Evolutionary conservation across 1,140 invertebrate species (phyloP).

Genomic region (Idris sp.): DNA sequence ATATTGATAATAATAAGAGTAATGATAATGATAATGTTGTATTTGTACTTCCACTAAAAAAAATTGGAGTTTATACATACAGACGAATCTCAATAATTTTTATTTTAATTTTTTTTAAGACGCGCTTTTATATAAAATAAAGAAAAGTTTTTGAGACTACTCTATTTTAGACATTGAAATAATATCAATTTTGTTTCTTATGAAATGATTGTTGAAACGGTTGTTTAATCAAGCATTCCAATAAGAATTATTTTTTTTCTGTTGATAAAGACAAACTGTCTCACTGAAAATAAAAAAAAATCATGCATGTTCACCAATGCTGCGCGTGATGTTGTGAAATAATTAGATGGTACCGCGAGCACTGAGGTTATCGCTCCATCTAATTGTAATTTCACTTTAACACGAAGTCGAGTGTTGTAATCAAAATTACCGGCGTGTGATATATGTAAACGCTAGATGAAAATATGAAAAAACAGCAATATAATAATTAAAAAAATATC

Average conservation of each 20-base stretch:
- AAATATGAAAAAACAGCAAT: too few relatives aligned
- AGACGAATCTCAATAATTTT: too few relatives aligned
- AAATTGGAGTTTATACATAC: conserved; percentile 42
- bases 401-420: conserved; percentile 44
- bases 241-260: conserved; percentile 28
- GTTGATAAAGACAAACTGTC: conserved; percentile 33
- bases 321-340: conserved; percentile 56
- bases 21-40: conserved; percentile 44
- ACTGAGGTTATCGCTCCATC: conserved; percentile 27
- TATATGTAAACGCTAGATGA: too few relatives aligned
- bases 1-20: conserved; percentile 49
- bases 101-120: conserved; percentile 6
- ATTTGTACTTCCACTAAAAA: conserved; percentile 45
- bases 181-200: conserved; percentile 24
- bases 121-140: conserved; percentile 4
- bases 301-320: conserved; percentile 53
- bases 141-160: conserved; percentile 50
- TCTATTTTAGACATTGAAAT: too few relatives aligned
- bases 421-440: conserved; percentile 16
- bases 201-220: conserved; percentile 48
- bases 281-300: conserved; percentile 39
- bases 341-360: conserved; percentile 35
- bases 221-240: conserved; percentile 56
- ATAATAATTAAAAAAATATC: too few relatives aligned
- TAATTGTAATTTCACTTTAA: conserved; percentile 52